phyloP scores from a whole-genome alignment of 2,113 vertebrate species.

The Nycticebus coucang region DNA sequence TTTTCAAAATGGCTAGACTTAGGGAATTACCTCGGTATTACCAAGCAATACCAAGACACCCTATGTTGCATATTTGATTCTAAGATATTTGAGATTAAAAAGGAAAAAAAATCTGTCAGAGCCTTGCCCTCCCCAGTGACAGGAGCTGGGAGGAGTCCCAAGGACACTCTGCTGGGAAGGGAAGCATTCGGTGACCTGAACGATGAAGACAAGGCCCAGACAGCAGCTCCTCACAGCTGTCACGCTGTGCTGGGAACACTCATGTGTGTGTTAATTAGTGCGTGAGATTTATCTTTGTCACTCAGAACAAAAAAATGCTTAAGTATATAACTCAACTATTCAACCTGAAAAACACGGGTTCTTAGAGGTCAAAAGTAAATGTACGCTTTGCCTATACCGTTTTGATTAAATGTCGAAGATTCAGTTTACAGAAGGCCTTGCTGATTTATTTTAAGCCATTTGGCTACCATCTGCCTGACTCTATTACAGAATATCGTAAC shows the following conservation, averaged over 20 bases:
- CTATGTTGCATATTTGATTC: rapidly evolving
- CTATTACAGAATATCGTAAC: rapidly evolving
- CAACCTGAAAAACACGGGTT: not conserved
- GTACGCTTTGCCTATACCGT: rapidly evolving
- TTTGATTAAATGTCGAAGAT: not conserved
- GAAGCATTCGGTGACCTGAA: not conserved
- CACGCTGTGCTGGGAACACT: rapidly evolving
- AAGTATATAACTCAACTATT: no score
- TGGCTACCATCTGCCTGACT: not conserved
- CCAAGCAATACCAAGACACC: rapidly evolving
- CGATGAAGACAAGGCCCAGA: not conserved
- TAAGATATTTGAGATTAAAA: not conserved
- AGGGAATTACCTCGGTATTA: not conserved
- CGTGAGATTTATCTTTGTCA: not conserved
- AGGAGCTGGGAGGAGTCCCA: not conserved
- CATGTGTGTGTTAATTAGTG: rapidly evolving
- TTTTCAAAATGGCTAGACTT: not conserved
- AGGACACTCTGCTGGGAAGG: not conserved
- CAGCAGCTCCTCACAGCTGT: not conserved
- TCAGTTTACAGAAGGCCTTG: rapidly evolving
- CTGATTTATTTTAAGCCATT: no score
- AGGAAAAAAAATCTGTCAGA: not conserved
- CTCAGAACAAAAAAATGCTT: not conserved
- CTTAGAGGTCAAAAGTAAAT: not conserved
- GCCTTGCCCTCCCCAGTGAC: not conserved